These are phyloP conservation scores for Tringa solitaria DNA, from an alignment of 2,113 vertebrate species.

Conservation along the genomic window DNA sequence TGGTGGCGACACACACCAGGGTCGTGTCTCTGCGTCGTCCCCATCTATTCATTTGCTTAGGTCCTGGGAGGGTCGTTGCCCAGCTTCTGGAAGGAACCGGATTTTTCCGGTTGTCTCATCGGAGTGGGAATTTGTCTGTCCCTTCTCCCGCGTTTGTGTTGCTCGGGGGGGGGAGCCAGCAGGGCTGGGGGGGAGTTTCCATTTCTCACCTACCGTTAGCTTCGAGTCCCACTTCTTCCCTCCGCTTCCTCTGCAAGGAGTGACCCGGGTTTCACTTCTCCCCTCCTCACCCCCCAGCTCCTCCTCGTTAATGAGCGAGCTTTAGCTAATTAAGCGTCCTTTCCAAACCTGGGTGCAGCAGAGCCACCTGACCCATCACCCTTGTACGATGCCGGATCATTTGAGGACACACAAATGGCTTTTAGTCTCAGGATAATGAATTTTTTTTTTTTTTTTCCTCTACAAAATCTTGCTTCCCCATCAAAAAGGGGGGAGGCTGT, in stretches of 20 bases:
- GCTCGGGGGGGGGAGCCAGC: not conserved
- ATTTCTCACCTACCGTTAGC: not conserved
- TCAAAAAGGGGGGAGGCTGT: not conserved
- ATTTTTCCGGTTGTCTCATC: too few relatives aligned
- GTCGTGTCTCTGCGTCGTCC: not conserved
- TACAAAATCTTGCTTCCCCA: not conserved
- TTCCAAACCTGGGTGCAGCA: rapidly evolving
- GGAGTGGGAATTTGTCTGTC: rapidly evolving
- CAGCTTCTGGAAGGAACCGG: not conserved
- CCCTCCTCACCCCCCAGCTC: not conserved
- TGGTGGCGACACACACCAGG: rapidly evolving
- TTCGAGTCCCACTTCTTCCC: not conserved
- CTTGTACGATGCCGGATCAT: rapidly evolving
- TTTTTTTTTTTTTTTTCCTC: not conserved
- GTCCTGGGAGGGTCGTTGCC: not conserved
- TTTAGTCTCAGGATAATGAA: not conserved
- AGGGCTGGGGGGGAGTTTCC: not conserved
- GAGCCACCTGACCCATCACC: rapidly evolving
- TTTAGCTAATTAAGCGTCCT: not conserved
- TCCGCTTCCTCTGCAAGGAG: not conserved
- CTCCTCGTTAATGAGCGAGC: rapidly evolving
- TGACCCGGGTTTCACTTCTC: not conserved
- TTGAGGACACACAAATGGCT: not conserved
- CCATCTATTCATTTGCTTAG: rapidly evolving
- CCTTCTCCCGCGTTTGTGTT: too few relatives aligned